These are phyloP conservation scores for Drosophila prostipennis DNA, from an alignment of 2,888 invertebrate genomes.

Conservation along the genomic window DNA sequence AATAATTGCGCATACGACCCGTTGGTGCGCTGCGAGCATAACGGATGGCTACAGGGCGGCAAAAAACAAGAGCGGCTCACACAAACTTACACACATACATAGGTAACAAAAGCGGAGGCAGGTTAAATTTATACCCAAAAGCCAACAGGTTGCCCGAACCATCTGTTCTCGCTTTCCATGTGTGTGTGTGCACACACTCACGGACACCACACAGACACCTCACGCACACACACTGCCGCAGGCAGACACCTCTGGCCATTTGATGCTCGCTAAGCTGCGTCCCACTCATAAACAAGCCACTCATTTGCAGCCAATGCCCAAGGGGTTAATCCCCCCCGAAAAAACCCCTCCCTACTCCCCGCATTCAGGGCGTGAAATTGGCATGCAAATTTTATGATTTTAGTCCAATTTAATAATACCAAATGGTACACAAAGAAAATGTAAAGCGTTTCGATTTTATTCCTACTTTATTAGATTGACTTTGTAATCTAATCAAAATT, in stretches of 20 bases:
- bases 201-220: conserved; percentile 7
- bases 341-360: not conserved
- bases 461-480: not conserved
- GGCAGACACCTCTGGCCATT: conserved; percentile 31
- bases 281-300: conserved; percentile 65
- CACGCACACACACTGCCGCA: conserved; percentile 10
- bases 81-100: not conserved
- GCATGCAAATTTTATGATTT: conserved; percentile 64
- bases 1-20: conserved; percentile 40
- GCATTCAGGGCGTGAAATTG: conserved; percentile 39
- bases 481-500: too few species aligned
- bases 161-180: conserved; percentile 54
- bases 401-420: conserved; percentile 40
- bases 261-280: conserved; percentile 42
- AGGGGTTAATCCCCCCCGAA: conserved; percentile 27
- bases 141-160: conserved; percentile 71
- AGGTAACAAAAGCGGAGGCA: conserved; percentile 3
- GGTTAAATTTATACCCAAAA: conserved; percentile 45
- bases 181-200: not conserved
- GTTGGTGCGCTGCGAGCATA: conserved; percentile 15
- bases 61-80: conserved; percentile 3
- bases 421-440: conserved; percentile 10
- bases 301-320: conserved; percentile 68
- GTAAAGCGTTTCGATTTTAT: not conserved
- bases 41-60: conserved; percentile 16